These are phyloP conservation scores for Anseranas semipalmata DNA, from an alignment of 2,113 vertebrate genomes.

Conservation along the genomic window DNA sequence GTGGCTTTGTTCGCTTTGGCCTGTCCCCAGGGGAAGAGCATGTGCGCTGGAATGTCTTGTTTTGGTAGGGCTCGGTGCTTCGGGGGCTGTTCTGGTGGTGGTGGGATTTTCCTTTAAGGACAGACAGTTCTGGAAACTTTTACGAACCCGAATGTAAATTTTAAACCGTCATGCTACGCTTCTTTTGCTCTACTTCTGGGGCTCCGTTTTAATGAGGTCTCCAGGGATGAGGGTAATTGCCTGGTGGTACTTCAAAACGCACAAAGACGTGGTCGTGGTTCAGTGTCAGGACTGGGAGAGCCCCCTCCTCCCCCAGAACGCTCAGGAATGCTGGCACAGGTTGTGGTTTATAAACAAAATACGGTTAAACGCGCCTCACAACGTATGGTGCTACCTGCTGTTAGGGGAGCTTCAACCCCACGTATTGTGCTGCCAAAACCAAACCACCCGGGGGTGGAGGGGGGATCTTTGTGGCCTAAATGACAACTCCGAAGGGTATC, in stretches of 20 bases:
- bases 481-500: background rate
- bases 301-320: rapidly evolving
- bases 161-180: background rate
- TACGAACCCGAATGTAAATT: background rate
- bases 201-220: constrained; percentile 33
- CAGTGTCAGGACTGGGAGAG: background rate
- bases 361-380: rapidly evolving
- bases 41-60: constrained; percentile 38
- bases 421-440: background rate
- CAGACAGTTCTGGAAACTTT: constrained; percentile 38
- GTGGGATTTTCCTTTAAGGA: background rate
- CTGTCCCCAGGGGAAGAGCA: constrained; percentile 36
- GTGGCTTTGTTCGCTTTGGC: constrained; percentile 48
- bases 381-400: background rate
- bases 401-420: background rate
- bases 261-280: background rate
- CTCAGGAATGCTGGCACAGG: background rate
- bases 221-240: background rate
- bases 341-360: background rate
- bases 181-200: background rate
- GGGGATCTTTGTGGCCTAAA: background rate
- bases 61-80: constrained; percentile 25
- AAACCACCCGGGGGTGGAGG: background rate
- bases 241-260: background rate
- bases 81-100: background rate